Evolutionary conservation across 2,113 vertebrate species (phyloP).

Genomic region (Siphamia tubifer): DNA sequence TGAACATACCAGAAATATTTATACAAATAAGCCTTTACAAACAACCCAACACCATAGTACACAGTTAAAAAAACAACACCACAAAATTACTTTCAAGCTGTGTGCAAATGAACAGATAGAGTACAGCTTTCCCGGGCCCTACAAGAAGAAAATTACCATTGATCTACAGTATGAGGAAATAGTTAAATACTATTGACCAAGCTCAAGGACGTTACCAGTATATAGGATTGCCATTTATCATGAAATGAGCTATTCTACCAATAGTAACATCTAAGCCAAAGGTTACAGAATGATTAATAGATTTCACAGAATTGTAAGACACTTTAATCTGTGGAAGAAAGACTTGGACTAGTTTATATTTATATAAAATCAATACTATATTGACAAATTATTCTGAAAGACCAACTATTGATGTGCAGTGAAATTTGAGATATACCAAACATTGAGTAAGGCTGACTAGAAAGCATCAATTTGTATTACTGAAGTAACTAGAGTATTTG

Average conservation of each 20-base stretch:
- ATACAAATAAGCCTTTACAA: too few species aligned
- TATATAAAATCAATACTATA: conserved; percentile 16
- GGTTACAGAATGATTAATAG: conserved; percentile 10
- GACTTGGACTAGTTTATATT: conserved; percentile 7
- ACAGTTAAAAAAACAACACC: too few species aligned
- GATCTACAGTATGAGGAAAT: background rate
- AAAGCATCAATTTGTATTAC: background rate
- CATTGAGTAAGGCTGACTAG: background rate
- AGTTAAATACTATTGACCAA: background rate
- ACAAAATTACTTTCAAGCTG: too few species aligned
- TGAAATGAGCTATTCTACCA: background rate
- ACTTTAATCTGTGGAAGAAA: background rate
- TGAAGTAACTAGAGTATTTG: background rate
- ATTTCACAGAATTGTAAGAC: background rate
- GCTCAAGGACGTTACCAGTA: background rate
- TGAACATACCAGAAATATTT: background rate
- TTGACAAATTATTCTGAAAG: background rate
- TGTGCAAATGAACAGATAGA: too few species aligned
- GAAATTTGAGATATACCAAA: conserved; percentile 1
- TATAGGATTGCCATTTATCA: conserved; percentile 1
- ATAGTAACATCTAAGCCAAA: background rate
- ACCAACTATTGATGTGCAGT: background rate
- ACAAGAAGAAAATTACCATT: conserved; percentile 10
- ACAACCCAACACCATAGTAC: too few species aligned
- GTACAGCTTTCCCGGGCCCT: background rate